Percentiles rank a stretch among this genome's conserved stretches.
Evolutionary conservation across 2,113 vertebrate genomes (phyloP).

Genomic region (Zosterops hypoxanthus): DNA sequence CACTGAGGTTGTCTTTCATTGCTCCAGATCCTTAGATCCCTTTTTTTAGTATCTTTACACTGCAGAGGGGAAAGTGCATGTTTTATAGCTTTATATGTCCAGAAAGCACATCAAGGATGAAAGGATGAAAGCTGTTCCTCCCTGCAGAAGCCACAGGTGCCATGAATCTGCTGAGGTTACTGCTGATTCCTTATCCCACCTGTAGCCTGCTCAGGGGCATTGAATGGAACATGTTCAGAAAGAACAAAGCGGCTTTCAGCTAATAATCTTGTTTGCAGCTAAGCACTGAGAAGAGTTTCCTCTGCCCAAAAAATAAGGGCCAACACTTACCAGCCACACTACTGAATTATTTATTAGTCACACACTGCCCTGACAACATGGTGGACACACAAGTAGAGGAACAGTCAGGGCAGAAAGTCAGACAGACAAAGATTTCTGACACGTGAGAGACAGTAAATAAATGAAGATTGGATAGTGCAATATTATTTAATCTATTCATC

Average conservation of each 20-base stretch:
- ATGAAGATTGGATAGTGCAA: accelerated
- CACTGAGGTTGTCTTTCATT: neutral
- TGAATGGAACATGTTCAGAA: neutral
- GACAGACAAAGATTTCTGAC: neutral
- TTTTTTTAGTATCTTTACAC: neutral
- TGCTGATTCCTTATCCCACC: neutral
- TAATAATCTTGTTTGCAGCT: neutral
- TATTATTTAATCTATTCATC: neutral
- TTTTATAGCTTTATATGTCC: neutral
- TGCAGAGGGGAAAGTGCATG: neutral
- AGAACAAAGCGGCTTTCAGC: neutral
- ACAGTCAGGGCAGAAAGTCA: neutral
- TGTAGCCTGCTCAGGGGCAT: neutral
- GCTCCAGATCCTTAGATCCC: neutral
- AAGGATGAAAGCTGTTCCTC: neutral
- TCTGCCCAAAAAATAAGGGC: neutral
- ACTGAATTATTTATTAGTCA: neutral
- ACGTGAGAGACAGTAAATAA: neutral
- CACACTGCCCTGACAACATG: neutral
- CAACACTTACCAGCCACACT: neutral
- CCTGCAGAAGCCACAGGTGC: neutral
- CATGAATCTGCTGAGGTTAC: neutral
- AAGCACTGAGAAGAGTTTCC: neutral
- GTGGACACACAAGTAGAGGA: neutral
- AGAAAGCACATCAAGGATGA: neutral